Base-by-base conservation (phyloP, 2,888 invertebrate genomes). In the Abrostola triplasia region DNA sequence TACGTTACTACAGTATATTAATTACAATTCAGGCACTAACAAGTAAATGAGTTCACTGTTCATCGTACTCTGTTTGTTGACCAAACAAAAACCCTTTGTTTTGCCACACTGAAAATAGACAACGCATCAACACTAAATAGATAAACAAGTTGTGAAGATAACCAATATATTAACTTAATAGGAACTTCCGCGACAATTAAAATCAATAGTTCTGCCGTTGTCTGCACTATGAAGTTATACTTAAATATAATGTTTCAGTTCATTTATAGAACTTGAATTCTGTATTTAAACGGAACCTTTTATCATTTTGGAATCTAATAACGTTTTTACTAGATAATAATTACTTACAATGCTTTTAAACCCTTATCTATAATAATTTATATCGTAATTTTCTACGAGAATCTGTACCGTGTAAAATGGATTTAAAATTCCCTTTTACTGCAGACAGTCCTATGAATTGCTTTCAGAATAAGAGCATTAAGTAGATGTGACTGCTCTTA, bases 361-460 rank as follows among this genome's bases (percentile, higher is more conserved):
- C 9, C 47, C 50, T 68, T 63, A 63, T 59, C 13, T 24, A n/a
- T 54, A 48, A 60, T 58, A 44, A 49, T 64, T 70, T 48, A 49
- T 49, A 54, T 56, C 41, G 36, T 57, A 50, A 54, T 64, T 10
- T 53, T 36, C 50, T 11, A 35, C 60, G 56, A 59, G 50, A 49
- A 52, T 58, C 60, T 54, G 55, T 47, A 49, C 67, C 40, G 40
- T 58, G 40, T 42, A 61, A 38, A 51, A 58, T 62, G 50, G 55
- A 63, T 63, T 63, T 65, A 36, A 58, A 65, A 74, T 59, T 59
- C 44, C 55, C 50, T 41, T 59, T 64, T 64, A 52, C 44, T 59
- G 58, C 59, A 73, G 42, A 56, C 24, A 68, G 65, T 67, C 66
- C 72, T 66, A 72, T 68, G 69, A 78, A 75, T 77, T 80, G 80